phyloP scores from a whole-genome alignment of 2,888 invertebrate species.

The Andrena minutula region DNA sequence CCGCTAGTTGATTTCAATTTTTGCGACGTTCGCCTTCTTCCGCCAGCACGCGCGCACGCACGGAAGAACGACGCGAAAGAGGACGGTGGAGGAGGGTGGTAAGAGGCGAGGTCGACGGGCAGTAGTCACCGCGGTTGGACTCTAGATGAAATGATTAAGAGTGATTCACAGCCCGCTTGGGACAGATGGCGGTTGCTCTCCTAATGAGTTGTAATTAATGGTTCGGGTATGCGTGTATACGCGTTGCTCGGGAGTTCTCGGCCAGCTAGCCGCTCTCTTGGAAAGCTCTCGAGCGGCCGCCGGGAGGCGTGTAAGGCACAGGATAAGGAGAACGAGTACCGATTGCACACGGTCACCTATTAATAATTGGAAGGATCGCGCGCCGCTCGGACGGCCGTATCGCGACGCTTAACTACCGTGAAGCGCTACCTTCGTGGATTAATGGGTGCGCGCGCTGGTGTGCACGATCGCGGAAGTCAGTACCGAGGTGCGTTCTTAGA shows the following conservation, averaged over 20 bases:
- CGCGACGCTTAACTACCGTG: constrained; percentile 60
- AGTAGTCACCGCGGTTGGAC: constrained; percentile 65
- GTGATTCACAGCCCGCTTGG: constrained; percentile 82
- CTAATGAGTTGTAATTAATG: constrained; percentile 85
- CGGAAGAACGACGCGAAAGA: constrained; percentile 5
- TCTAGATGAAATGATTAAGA: constrained; percentile 84
- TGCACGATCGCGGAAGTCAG: constrained; percentile 50
- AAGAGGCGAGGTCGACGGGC: constrained; percentile 43
- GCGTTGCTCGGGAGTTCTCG: constrained; percentile 51
- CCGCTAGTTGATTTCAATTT: constrained; percentile 46
- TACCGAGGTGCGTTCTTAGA: constrained; percentile 12
- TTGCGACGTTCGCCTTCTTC: constrained; percentile 25
- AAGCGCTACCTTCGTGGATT: constrained; percentile 62
- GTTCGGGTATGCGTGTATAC: constrained; percentile 81
- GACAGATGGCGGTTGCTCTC: constrained; percentile 84
- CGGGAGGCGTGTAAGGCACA: not conserved
- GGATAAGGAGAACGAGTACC: constrained; percentile 44
- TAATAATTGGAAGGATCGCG: constrained; percentile 62
- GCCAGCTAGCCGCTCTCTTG: not conserved
- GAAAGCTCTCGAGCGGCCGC: constrained; percentile 26
- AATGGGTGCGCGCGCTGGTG: constrained; percentile 47
- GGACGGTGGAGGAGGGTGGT: constrained; percentile 43
- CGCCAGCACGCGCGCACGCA: not conserved
- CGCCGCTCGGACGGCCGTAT: constrained; percentile 38
- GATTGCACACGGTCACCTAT: constrained; percentile 50